These are phyloP conservation scores for Aphelinus atriplicis DNA, from an alignment of 1,140 invertebrate genomes.

Conservation along the genomic window DNA sequence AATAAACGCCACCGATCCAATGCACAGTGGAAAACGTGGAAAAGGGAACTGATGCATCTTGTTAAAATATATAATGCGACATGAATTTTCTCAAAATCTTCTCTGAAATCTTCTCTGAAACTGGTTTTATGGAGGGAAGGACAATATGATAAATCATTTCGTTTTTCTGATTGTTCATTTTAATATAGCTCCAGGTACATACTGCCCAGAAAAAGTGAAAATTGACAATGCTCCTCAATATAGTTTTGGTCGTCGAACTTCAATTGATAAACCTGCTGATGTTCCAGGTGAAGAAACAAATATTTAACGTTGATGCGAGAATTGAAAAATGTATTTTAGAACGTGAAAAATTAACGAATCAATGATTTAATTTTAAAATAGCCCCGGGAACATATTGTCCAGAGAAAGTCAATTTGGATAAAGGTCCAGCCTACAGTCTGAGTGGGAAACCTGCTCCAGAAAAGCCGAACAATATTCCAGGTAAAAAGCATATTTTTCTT, in stretches of 20 bases:
- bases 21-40: too few relatives aligned
- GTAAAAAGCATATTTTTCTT: constrained; percentile 4
- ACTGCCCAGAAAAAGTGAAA: constrained; percentile 71
- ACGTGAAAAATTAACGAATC: background rate
- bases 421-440: constrained; percentile 47
- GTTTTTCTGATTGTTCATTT: background rate
- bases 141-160: too few relatives aligned
- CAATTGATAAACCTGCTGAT: constrained; percentile 61
- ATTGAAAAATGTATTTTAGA: background rate
- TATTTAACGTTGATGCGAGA: background rate
- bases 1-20: too few relatives aligned
- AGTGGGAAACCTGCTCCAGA: constrained; percentile 39
- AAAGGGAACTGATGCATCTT: too few relatives aligned
- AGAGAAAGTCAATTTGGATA: constrained; percentile 44
- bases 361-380: constrained; percentile 59
- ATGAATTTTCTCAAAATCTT: too few relatives aligned
- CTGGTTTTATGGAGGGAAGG: too few relatives aligned
- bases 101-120: too few relatives aligned
- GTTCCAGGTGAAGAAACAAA: constrained; percentile 62
- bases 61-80: too few relatives aligned
- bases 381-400: constrained; percentile 51
- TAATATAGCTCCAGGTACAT: constrained; percentile 65
- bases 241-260: constrained; percentile 69
- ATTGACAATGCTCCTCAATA: constrained; percentile 69
- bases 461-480: constrained; percentile 44